These are phyloP conservation scores for Pseudopipra pipra DNA, from an alignment of 2,113 vertebrate species.

Conservation along the genomic window DNA sequence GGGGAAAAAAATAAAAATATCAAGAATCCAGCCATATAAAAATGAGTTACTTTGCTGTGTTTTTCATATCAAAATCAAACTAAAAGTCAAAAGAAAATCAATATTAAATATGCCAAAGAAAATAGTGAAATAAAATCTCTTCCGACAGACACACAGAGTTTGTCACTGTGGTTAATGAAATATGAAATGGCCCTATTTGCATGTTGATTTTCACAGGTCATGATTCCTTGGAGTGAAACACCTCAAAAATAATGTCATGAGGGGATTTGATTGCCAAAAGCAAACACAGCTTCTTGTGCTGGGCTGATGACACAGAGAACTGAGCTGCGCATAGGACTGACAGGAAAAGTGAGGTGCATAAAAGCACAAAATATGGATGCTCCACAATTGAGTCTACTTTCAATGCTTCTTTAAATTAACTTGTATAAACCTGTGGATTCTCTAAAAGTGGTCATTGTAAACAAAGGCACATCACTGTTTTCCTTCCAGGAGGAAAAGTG, in stretches of 20 bases:
- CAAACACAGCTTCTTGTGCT: neutral
- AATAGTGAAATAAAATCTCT: neutral
- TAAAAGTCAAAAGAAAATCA: neutral
- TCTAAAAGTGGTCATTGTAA: neutral
- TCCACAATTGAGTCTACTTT: neutral
- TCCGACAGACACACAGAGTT: neutral
- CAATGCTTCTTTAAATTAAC: neutral
- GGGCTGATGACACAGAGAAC: neutral
- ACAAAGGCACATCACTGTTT: neutral
- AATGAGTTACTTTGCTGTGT: neutral
- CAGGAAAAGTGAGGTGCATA: neutral
- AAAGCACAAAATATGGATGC: neutral
- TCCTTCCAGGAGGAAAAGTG: neutral
- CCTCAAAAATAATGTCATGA: neutral
- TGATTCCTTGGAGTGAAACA: neutral
- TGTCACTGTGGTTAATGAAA: neutral
- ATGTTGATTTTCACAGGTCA: neutral
- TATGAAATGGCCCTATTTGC: neutral
- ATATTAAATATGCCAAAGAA: neutral
- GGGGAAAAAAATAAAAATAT: neutral
- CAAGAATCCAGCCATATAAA: neutral
- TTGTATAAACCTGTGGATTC: neutral
- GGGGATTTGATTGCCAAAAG: neutral
- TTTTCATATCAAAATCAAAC: neutral
- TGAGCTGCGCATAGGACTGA: accelerated